Conservation (phyloP, 2,888 invertebrate species). For the Tipula lateralis region DNA sequence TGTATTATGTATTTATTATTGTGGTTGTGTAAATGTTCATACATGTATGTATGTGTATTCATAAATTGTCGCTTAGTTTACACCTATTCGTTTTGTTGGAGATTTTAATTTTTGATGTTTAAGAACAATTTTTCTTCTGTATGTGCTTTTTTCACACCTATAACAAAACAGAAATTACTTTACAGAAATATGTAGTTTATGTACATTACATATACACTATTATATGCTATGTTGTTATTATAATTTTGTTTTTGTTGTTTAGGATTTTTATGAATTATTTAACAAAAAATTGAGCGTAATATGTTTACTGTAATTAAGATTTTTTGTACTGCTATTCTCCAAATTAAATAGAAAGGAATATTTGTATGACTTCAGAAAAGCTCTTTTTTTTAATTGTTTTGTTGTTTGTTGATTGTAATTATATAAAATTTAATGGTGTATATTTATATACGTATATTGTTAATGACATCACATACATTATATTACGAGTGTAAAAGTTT, state of each 20-base stretch:
- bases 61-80: constrained; percentile 11
- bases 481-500: background rate
- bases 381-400: background rate
- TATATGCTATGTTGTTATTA: background rate
- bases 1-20: background rate
- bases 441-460: background rate
- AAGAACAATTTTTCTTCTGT: background rate
- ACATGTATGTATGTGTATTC: background rate
- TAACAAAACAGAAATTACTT: background rate
- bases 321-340: background rate
- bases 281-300: background rate
- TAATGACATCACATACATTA: background rate
- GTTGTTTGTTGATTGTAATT: background rate
- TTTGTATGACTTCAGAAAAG: constrained; percentile 19
- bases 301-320: background rate
- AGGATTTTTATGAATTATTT: background rate
- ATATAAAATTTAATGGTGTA: constrained; percentile 11
- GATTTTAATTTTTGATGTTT: constrained; percentile 1
- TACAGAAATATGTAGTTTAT: background rate
- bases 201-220: background rate
- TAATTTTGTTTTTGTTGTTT: background rate
- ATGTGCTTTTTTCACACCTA: background rate
- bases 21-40: background rate
- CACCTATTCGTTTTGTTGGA: background rate
- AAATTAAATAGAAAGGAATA: background rate